These are phyloP conservation scores for Gymnodraco acuticeps DNA, from an alignment of 2,797 vertebrate species.

Conservation along the genomic window DNA sequence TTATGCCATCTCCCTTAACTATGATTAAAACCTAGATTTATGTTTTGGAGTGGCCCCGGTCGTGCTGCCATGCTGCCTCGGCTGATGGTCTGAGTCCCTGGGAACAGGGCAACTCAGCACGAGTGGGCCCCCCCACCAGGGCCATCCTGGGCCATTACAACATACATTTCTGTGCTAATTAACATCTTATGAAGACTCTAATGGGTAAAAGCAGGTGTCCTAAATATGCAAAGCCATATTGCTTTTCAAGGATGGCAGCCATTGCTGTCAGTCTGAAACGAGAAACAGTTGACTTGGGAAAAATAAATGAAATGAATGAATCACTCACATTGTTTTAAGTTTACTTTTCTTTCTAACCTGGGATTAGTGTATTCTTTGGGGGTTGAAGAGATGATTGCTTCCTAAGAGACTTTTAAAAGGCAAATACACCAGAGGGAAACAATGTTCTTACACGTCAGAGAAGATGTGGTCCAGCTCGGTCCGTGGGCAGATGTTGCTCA, in stretches of 20 bases:
- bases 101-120: conserved; percentile 26
- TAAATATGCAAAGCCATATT: conserved; percentile 17
- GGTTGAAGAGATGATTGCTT: not conserved
- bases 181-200: conserved; percentile 9
- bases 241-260: not conserved
- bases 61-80: conserved; percentile 37
- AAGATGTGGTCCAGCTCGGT: conserved; percentile 99
- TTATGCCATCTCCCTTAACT: conserved; percentile 60
- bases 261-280: conserved; percentile 13
- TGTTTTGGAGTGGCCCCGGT: conserved; percentile 41
- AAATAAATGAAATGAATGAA: not conserved
- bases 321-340: conserved; percentile 8
- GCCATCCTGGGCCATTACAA: conserved; percentile 17
- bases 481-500: conserved; percentile 94
- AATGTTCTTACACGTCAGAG: conserved; percentile 92
- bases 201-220: conserved; percentile 24
- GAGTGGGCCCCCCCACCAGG: not conserved
- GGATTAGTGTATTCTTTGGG: not conserved
- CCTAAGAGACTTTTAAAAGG: not conserved
- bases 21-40: conserved; percentile 75
- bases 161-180: conserved; percentile 28
- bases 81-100: conserved; percentile 49
- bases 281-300: conserved; percentile 27
- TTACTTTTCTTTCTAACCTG: conserved; percentile 9
- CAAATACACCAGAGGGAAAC: not conserved